phyloP scores from a whole-genome alignment of 2,797 vertebrate species.

The Schizothorax lantsangensis region DNA sequence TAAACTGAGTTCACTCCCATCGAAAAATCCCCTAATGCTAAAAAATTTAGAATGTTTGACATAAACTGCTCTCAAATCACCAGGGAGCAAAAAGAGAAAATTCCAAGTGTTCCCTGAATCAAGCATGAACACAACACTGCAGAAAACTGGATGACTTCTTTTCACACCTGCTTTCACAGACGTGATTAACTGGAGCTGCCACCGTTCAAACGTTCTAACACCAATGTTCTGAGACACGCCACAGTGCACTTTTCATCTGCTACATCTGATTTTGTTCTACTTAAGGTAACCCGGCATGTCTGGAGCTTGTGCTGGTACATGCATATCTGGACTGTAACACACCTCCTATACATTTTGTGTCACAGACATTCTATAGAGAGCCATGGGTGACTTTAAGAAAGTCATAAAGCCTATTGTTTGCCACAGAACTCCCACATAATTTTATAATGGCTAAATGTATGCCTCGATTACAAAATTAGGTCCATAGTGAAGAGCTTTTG shows the following conservation, averaged over 20 bases:
- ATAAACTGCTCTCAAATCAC: neutral
- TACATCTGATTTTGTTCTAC: constrained; percentile 8
- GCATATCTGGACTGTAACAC: neutral
- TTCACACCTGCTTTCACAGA: constrained; percentile 32
- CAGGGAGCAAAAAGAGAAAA: neutral
- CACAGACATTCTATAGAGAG: neutral
- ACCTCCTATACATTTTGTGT: neutral
- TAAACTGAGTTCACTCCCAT: neutral
- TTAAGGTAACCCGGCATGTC: constrained; percentile 18
- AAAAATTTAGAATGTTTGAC: neutral
- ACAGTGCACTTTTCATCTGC: constrained; percentile 17
- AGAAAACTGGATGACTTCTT: neutral
- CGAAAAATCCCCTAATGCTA: neutral
- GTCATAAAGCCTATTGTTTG: neutral
- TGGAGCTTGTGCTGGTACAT: constrained; percentile 11
- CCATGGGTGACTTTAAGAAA: neutral
- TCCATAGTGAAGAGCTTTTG: neutral
- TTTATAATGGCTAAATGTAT: neutral
- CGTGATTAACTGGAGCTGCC: constrained; percentile 21
- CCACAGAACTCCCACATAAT: neutral
- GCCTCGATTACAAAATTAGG: constrained; percentile 1
- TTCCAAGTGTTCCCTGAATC: neutral
- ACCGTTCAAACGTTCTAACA: constrained; percentile 18
- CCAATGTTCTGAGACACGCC: constrained; percentile 23
- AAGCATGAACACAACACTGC: neutral